Conservation (phyloP, 1,140 invertebrate genomes). For the Pomacea maculata region DNA sequence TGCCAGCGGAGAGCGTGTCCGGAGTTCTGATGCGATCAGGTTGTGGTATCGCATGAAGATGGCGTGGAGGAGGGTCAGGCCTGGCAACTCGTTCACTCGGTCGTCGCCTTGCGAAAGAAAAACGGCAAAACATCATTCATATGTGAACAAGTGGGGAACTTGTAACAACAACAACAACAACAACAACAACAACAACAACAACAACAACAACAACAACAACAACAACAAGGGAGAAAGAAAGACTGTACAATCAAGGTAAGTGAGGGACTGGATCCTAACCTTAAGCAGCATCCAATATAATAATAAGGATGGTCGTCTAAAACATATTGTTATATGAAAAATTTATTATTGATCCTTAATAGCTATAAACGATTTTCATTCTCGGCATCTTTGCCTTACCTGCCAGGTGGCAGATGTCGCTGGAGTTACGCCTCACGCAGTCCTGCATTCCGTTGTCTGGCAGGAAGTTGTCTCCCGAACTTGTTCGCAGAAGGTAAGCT, state of each 20-base stretch:
- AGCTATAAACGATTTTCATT: neutral
- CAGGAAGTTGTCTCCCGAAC: neutral
- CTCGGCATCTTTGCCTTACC: neutral
- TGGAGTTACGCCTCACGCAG: slow-evolving; percentile 3
- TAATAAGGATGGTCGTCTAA: too few relatives aligned
- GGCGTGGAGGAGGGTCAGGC: slow-evolving; percentile 89
- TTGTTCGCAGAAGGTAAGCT: slow-evolving; percentile 2
- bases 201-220: too few relatives aligned
- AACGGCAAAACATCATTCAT: neutral
- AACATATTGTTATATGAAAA: neutral
- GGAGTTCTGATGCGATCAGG: slow-evolving; percentile 80
- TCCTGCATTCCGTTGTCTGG: slow-evolving; percentile 6
- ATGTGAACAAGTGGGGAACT: neutral
- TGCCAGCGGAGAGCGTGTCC: slow-evolving; percentile 86
- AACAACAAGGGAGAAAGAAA: too few relatives aligned
- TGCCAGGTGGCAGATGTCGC: slow-evolving; percentile 12
- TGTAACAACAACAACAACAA: too few relatives aligned
- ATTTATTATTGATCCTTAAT: neutral
- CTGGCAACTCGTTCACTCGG: slow-evolving; percentile 33
- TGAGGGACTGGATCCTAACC: too few relatives aligned
- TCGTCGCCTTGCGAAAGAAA: slow-evolving; percentile 37
- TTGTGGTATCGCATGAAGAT: slow-evolving; percentile 96
- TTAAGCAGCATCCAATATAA: too few relatives aligned
- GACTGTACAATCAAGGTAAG: too few relatives aligned
- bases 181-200: too few relatives aligned